A percentile compares a stretch with the other conserved stretches of the same genome.
Conservation (phyloP, 2,113 vertebrate species). For the Microcebus griseorufus region DNA sequence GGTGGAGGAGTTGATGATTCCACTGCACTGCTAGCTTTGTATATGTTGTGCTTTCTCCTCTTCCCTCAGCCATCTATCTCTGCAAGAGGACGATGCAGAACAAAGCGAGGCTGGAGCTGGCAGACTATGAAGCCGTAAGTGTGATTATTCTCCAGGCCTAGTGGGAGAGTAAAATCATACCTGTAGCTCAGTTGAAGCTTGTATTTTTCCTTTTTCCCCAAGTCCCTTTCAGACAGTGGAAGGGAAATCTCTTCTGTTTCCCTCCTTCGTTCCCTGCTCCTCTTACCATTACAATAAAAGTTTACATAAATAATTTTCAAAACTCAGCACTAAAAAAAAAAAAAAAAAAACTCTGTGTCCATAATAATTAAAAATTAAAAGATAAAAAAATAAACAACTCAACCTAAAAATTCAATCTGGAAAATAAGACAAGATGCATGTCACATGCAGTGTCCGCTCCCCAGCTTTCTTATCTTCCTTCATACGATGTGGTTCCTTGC, state of each 20-base stretch:
- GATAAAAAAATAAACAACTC: neutral
- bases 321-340: neutral
- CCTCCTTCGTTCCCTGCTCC: neutral
- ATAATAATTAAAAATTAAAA: too few relatives aligned
- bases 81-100: constrained; percentile 99
- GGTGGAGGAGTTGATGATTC: neutral
- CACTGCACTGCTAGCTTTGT: neutral
- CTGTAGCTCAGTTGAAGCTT: neutral
- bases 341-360: neutral
- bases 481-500: neutral
- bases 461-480: neutral
- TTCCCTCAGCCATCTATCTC: constrained; percentile 94
- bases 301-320: neutral
- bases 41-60: constrained; percentile 33
- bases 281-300: neutral
- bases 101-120: constrained; percentile 96
- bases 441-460: neutral
- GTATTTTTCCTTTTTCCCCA: neutral
- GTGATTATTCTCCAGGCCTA: constrained; percentile 29
- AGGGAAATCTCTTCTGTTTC: neutral
- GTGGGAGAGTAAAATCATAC: neutral
- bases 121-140: constrained; percentile 98
- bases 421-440: neutral
- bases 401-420: constrained; percentile 1
- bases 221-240: neutral